Percentiles rank a stretch among this genome's conserved stretches.
Evolutionary conservation across 2,797 vertebrate species (phyloP).

Genomic region (Lithobates sylvaticus): DNA sequence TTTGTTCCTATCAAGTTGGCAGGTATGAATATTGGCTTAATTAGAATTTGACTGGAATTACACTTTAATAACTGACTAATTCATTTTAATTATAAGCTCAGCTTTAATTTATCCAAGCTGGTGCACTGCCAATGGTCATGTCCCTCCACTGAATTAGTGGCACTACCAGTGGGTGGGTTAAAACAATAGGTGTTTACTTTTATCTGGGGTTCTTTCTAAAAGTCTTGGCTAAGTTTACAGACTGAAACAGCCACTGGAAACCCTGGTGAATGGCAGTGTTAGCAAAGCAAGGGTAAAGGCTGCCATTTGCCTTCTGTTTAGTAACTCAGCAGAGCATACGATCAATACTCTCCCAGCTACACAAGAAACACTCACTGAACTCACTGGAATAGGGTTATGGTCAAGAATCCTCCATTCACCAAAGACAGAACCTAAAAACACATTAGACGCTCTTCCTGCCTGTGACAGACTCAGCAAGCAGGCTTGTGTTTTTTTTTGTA

Average conservation of each 20-base stretch:
- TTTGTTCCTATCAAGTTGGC: too few species aligned
- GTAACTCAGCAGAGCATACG: not conserved
- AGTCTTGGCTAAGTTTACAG: too few species aligned
- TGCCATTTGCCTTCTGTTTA: conserved; percentile 23
- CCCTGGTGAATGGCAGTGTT: not conserved
- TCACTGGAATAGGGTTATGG: conserved; percentile 2
- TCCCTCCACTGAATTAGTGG: too few species aligned
- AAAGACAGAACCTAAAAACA: not conserved
- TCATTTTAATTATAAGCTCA: too few species aligned
- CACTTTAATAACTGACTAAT: too few species aligned
- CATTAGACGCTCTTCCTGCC: not conserved
- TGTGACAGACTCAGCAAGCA: conserved; percentile 7
- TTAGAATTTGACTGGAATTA: too few species aligned
- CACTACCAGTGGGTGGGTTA: too few species aligned
- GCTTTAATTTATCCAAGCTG: too few species aligned
- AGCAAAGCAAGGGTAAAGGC: conserved; percentile 8
- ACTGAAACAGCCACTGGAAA: not conserved
- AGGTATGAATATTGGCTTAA: too few species aligned
- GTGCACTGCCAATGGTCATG: too few species aligned
- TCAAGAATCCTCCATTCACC: not conserved
- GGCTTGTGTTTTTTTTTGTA: conserved; percentile 35
- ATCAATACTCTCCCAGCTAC: not conserved
- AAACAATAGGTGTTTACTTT: too few species aligned
- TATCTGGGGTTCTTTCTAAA: too few species aligned
- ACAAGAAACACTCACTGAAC: not conserved